Base-by-base conservation (phyloP, 1,140 invertebrate species). In the Diuraphis noxia region DNA sequence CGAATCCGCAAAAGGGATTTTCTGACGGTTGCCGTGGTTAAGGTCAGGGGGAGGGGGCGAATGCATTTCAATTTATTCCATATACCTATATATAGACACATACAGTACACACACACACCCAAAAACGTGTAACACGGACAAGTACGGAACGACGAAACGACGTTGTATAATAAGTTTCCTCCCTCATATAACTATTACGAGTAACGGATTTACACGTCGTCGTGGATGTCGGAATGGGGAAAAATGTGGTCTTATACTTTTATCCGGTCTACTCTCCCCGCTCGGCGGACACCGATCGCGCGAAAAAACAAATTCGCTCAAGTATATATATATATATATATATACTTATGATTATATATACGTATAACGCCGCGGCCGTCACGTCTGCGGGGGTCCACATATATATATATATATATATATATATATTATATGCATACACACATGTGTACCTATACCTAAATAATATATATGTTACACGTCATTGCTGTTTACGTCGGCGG, bases 191-290 rank as follows among this genome's bases (percentile, higher is more conserved):
- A 90, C 72, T 90, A 49, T 90, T 90, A 49, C 72, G 88, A 34
- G 77, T 38, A 30, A 90, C 43, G 88, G 88, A 90, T 90, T 90
- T 90, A n/a, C 88, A 90, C 88, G 88, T 89, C 63, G 38, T 6
- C 87, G 87, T 2, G 23, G 34, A 23, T 19, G 41, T 85, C 40
- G 40, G 21, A 38, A 25, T 19, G 40, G 46, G 34, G 23, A 23
- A 56, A 87, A 87, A 87, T 56, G 36, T 36, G 85, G 23, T 87
- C 52, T 36, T 86, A 49, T n/a, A 86, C 84, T 49, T 87, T 49
- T 87, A 56, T 87, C 85, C 85, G 41, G 84, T 86, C 38, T 40
- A 43, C 81, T 84, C 40, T 21, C 21, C 40, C 30, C 4, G 13
- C 25, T 41, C 10, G 40, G 30, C 81, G 79, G 56, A 13, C n/a